Percentiles rank a stretch among this genome's conserved stretches.
Conservation (phyloP, 2,888 invertebrate species). For the Steromphala cineraria region DNA sequence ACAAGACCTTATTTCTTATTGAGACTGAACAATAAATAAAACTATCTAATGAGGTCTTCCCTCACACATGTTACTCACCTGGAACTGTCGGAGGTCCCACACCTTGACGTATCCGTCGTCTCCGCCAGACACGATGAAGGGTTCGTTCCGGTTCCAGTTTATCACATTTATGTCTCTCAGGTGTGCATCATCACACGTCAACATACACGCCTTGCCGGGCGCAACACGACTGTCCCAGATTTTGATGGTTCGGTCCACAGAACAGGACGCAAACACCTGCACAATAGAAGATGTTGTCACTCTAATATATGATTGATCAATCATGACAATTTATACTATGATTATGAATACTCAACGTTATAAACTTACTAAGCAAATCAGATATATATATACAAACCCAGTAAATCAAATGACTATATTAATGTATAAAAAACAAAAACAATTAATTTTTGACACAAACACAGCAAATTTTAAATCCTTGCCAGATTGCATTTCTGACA, state of each 20-base stretch:
- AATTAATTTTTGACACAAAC: no score
- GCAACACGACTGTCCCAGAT: constrained; percentile 96
- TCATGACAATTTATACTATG: no score
- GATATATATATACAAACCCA: no score
- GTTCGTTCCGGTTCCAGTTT: constrained; percentile 93
- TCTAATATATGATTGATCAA: no score
- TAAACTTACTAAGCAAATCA: no score
- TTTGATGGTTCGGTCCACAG: constrained; percentile 82
- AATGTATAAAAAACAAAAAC: no score
- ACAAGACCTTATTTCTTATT: no score
- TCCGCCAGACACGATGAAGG: constrained; percentile 92
- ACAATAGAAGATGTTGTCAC: no score
- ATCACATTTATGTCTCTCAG: constrained; percentile 96
- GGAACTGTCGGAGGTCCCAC: constrained; percentile 89
- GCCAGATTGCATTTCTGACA: no score
- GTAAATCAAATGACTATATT: no score
- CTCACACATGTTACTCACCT: constrained; percentile 49
- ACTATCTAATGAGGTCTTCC: neutral
- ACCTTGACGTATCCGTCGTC: constrained; percentile 96
- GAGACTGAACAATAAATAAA: neutral
- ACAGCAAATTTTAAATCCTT: no score
- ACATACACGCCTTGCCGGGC: constrained; percentile 92
- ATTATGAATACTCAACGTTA: no score
- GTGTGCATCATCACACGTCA: constrained; percentile 90
- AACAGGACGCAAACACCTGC: constrained; percentile 77